phyloP scores from a whole-genome alignment of 2,797 vertebrate species.

The Martes flavigula region DNA sequence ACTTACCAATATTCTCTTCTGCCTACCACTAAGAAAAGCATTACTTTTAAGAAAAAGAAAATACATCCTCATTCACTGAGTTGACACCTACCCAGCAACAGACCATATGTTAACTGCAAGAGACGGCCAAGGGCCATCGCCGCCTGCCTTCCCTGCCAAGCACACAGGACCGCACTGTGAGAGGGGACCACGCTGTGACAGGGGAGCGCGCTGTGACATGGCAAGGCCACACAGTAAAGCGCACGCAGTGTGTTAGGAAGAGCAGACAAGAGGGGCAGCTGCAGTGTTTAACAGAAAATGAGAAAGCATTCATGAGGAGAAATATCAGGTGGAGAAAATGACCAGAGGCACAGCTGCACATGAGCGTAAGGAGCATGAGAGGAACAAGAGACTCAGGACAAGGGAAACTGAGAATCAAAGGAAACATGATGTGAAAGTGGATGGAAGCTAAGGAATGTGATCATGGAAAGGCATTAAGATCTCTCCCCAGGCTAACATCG shows the following conservation, averaged over 20 bases:
- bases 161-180: background rate
- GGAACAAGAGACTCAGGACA: background rate
- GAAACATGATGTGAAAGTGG: background rate
- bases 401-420: background rate
- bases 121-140: background rate
- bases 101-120: background rate
- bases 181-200: background rate
- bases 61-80: background rate
- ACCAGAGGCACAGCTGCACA: background rate
- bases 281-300: background rate
- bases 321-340: background rate
- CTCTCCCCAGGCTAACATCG: background rate
- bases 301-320: background rate
- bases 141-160: no score
- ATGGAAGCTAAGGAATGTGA: background rate
- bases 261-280: background rate
- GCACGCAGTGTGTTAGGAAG: rapidly evolving
- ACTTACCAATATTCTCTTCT: background rate
- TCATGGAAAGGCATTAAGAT: no score
- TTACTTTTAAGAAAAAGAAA: background rate
- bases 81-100: background rate
- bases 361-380: background rate
- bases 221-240: background rate
- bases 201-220: background rate
- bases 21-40: background rate